phyloP scores from a whole-genome alignment of 2,797 vertebrate species.

The Brachyalestes nurse region DNA sequence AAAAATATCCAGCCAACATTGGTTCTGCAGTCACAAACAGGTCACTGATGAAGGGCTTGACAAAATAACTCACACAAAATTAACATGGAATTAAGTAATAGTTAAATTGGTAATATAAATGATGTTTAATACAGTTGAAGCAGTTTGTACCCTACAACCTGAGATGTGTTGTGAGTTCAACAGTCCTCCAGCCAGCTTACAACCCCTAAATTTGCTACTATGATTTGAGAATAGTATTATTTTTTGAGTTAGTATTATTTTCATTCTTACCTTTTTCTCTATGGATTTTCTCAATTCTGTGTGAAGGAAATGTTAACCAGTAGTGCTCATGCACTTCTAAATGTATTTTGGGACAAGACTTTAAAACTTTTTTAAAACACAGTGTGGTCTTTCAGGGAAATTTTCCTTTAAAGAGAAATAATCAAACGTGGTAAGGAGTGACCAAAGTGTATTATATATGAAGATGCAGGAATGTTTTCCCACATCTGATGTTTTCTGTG shows the following conservation, averaged over 20 bases:
- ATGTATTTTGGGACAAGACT: background rate
- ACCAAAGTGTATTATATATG: background rate
- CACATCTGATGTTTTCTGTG: background rate
- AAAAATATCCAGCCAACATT: too few species aligned
- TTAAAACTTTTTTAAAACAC: background rate
- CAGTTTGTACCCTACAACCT: too few species aligned
- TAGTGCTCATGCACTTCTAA: background rate
- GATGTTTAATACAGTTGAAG: too few species aligned
- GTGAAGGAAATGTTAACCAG: background rate
- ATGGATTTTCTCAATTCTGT: background rate
- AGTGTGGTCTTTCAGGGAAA: background rate
- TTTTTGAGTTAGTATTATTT: too few species aligned
- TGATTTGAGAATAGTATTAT: background rate
- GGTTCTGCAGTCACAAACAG: too few species aligned
- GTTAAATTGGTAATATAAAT: too few species aligned
- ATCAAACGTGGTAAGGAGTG: background rate
- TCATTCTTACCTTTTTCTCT: too few species aligned
- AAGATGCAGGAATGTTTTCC: background rate
- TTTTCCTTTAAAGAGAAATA: background rate
- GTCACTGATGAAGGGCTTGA: too few species aligned
- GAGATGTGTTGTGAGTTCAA: too few species aligned
- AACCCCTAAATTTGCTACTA: background rate
- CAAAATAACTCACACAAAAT: background rate
- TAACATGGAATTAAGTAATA: background rate
- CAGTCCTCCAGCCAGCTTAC: background rate